Evolutionary conservation across 2,797 vertebrate species (phyloP), one percentile per base, ranked within the genome.

Genomic region (Anabas testudineus): DNA sequence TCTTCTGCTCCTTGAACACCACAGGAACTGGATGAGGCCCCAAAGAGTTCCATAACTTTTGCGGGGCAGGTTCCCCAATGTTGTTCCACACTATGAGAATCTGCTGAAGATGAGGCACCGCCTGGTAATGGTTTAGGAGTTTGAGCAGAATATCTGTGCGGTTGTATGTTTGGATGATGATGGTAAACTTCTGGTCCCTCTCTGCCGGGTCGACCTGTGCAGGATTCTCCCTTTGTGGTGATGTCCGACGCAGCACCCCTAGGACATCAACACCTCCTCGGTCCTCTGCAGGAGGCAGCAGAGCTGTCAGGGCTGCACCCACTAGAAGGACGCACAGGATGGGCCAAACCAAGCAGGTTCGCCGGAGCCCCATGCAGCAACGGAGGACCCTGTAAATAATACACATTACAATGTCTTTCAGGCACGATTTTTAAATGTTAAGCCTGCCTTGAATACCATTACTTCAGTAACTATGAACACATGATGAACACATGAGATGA

Each of bases 21-120:
- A 98, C 95, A 19, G 94, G 95, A 52, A 98, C 86, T 0, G 97
- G 96, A 84, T 99, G 97, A 62, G 97, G 97, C 10, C 95, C 95
- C 34, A 98, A 48, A 10, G 94, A 94, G 59, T 95, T 91, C 97
- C 97, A 98, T 4, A 95, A 74, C 47, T 95, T 94, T 12, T 90
- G 87, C 0, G 97, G 97, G 0, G 91, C 89, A 78, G 93, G 94
- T 85, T 96, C 94, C 24, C 94, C 94, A 7, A 97, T 16, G 41
- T 97, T 98, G 89, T 99, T 99, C 97, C 97, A 99, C 0, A 99
- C 95, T 9, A 98, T 95, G 26, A 99, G 91, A 34, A 98, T 92
- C 80, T 88, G 85, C 83, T 95, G 94, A n/a, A 99, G 94, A 52
- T 92, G 93, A 28, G 97, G 95, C 39, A 96, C 88, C 0, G 95